Base-by-base conservation (phyloP, 23 tunicate species). In the Aplidium turbinatum region DNA sequence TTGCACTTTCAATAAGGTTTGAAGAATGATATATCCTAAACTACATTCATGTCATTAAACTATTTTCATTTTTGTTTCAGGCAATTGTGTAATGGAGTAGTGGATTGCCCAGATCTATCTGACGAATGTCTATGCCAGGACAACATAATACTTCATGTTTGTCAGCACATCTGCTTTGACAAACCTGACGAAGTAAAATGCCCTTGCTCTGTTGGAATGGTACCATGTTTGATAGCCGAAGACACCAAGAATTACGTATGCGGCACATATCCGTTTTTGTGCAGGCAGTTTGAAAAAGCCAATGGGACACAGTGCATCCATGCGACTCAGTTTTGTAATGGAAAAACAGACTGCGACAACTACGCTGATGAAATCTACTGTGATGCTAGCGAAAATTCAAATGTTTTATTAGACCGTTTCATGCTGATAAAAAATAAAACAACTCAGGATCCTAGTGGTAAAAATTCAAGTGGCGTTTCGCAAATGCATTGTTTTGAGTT, bases 81-180 rank as follows among this genome's bases (percentile, higher is more conserved):
- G 3, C 96, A 88, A 75, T 6, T 88, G 1, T 88, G 96, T 69
- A 87, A 88, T 58, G 87, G 87, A 3, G 47, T 57, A 2, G 81
- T 68, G 75, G 87, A 88, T 42, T 88, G 96, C 34, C 96, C 96
- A 18, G 87, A 81, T 46, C 46, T 88, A 1, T 88, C 96, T 18
- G 96, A 88, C 58, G 96, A 88, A 57, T 88, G 96, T 35, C 47
- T 88, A 1, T 88, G 96, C 33, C 69, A 88, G 1, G 54, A 58
- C 68, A 70, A 50, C 25, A 70, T 54, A 24, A 47, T 75, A 7
- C 56, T 78, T 7, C 34, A 47, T 2, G 76, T 76, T 38, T 88
- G 96, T 52, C 20, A 42, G 1, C 29, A 69, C 33, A 20, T 73
- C 20, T 70, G 79, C 29, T 88, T 88, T 35, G 48, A 31, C n/a